Evolutionary conservation across 2,113 vertebrate species (phyloP).

Genomic region (Vimba vimba): DNA sequence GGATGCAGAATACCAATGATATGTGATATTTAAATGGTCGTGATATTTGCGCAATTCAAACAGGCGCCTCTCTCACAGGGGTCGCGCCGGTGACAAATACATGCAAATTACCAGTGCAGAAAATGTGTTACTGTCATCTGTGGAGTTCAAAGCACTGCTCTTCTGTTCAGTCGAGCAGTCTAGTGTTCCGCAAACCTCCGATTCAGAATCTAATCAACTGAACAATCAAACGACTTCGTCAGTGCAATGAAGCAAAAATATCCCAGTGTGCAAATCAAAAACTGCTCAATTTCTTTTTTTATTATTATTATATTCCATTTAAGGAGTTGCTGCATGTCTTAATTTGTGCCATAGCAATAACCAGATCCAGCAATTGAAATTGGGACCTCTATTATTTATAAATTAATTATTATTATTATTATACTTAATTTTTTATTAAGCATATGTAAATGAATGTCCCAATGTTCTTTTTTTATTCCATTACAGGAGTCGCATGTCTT

Average conservation of each 20-base stretch:
- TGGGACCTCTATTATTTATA: not conserved
- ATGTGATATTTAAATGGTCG: constrained; percentile 77
- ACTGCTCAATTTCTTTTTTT: not conserved
- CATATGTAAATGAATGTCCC: too few species aligned
- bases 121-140: constrained; percentile 19
- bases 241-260: not conserved
- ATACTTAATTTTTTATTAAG: too few species aligned
- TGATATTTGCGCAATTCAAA: constrained; percentile 76
- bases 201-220: not conserved
- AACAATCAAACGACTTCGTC: not conserved
- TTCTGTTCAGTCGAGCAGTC: not conserved
- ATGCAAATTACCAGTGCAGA: constrained; percentile 43
- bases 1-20: constrained; percentile 74
- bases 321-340: not conserved
- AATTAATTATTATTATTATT: not conserved
- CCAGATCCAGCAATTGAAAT: not conserved
- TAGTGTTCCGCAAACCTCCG: not conserved
- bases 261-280: not conserved
- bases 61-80: constrained; percentile 61
- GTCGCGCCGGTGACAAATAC: constrained; percentile 59
- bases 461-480: too few species aligned
- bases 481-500: too few species aligned
- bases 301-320: not conserved
- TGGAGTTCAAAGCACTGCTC: constrained; percentile 12
- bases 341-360: not conserved